Conservation (phyloP, 1,140 invertebrate genomes). For the Babylonia areolata region DNA sequence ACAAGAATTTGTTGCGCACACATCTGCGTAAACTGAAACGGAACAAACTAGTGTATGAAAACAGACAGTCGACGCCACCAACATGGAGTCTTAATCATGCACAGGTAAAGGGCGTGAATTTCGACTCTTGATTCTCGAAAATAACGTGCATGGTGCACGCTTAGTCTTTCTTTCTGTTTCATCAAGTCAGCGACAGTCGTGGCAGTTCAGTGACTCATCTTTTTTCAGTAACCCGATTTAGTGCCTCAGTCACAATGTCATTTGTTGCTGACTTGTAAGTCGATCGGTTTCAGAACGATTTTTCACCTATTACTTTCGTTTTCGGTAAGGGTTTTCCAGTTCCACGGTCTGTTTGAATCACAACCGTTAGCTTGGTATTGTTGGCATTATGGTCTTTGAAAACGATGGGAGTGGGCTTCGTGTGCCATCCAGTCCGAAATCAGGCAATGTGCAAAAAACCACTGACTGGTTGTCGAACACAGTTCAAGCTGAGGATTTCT, state of each 20-base stretch:
- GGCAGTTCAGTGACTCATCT: background rate
- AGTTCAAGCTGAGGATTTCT: no score
- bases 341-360: background rate
- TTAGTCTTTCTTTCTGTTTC: background rate
- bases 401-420: no score
- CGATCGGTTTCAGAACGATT: background rate
- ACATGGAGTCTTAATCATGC: background rate
- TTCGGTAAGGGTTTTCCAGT: slow-evolving; percentile 6
- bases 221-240: background rate
- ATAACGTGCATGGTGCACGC: background rate
- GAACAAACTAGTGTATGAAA: background rate
- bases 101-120: background rate
- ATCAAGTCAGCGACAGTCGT: background rate
- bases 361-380: background rate
- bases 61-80: background rate
- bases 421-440: no score
- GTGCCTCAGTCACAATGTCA: background rate
- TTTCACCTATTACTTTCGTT: slow-evolving; percentile 14
- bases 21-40: background rate
- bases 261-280: background rate
- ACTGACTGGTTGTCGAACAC: no score
- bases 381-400: no score
- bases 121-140: background rate
- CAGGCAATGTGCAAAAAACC: no score
- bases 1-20: background rate